These are phyloP conservation scores for Heliconius ethilla DNA, from an alignment of 2,888 invertebrate species.

Conservation along the genomic window DNA sequence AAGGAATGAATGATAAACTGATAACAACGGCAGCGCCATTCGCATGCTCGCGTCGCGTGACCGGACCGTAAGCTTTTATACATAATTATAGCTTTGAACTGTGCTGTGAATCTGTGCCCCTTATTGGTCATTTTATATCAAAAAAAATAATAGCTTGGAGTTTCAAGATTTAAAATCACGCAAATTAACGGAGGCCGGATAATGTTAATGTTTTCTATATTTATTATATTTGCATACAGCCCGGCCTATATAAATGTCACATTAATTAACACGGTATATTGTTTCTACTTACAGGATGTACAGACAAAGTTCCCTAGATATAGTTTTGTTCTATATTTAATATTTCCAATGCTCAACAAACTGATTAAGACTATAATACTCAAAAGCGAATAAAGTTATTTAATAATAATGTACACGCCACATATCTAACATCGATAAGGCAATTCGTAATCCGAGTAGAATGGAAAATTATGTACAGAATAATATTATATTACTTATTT, in stretches of 20 bases:
- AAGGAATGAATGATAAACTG: conserved; percentile 53
- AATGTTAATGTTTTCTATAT: neutral
- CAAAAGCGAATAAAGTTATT: conserved; percentile 31
- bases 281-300: conserved; percentile 21
- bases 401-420: conserved; percentile 32
- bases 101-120: too few relatives aligned
- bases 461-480: neutral
- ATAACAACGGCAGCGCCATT: conserved; percentile 31
- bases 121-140: neutral
- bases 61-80: conserved; percentile 9
- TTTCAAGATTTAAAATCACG: neutral
- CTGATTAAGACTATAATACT: conserved; percentile 31
- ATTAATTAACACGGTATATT: conserved; percentile 13
- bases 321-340: conserved; percentile 18
- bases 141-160: neutral
- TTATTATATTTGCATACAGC: neutral
- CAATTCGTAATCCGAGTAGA: conserved; percentile 21
- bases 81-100: neutral
- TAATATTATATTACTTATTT: neutral
- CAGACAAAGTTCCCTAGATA: neutral
- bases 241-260: conserved; percentile 11
- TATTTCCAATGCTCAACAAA: conserved; percentile 22
- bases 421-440: conserved; percentile 29
- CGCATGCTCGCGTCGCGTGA: conserved; percentile 35
- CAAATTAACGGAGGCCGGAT: neutral